Percentiles rank a stretch among this genome's conserved stretches.
phyloP scores from a whole-genome alignment of 2,888 invertebrate species.

The Dynastes hyllus region DNA sequence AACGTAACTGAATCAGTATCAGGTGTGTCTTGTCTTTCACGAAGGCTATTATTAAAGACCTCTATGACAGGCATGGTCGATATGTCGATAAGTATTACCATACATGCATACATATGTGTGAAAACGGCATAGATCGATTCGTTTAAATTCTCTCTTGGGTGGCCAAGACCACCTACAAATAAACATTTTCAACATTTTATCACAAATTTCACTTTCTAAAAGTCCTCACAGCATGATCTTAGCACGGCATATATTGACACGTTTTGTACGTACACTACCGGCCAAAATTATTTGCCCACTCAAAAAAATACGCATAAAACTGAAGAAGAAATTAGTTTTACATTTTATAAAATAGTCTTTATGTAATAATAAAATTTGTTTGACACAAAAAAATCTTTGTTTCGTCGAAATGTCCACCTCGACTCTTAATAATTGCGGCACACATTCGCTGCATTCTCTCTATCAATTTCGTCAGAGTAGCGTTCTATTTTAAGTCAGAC shows the following conservation, averaged over 20 bases:
- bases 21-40: slow-evolving; percentile 32
- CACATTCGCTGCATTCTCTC: no score
- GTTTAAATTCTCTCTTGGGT: slow-evolving; percentile 30
- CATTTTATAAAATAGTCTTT: no score
- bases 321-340: no score
- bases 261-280: neutral
- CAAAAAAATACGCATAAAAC: no score
- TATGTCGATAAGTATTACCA: slow-evolving; percentile 8
- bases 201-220: slow-evolving; percentile 45
- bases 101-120: slow-evolving; percentile 27
- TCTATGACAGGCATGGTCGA: neutral
- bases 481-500: no score
- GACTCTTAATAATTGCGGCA: no score
- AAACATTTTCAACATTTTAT: slow-evolving; percentile 42
- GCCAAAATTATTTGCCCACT: no score
- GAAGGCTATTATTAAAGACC: slow-evolving; percentile 20
- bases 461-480: no score
- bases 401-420: no score
- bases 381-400: no score
- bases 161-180: slow-evolving; percentile 45
- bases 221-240: slow-evolving; percentile 31
- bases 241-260: slow-evolving; percentile 25
- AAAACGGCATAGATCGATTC: slow-evolving; percentile 34
- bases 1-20: neutral
- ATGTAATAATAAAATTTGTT: no score